Percentiles rank a stretch among this genome's conserved stretches.
phyloP scores from a whole-genome alignment of 1,140 invertebrate species.

The Bombus difficillimus region DNA sequence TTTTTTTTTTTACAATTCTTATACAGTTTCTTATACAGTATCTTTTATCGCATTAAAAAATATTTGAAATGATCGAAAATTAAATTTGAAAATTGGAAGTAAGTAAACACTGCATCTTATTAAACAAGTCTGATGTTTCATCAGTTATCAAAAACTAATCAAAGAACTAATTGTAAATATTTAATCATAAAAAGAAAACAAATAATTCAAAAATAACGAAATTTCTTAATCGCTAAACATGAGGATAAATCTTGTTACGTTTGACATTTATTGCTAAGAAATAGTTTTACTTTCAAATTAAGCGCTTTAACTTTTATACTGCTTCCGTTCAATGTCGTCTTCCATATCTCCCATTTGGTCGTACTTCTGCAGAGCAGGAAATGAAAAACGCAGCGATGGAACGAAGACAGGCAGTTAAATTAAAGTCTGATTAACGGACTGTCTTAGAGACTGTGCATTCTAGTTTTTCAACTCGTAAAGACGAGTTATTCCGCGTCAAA shows the following conservation, averaged over 20 bases:
- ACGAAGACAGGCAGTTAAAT: slow-evolving; percentile 20
- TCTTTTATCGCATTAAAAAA: too few relatives aligned
- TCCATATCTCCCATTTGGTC: background rate
- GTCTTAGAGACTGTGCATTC: background rate
- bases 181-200: background rate
- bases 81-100: too few relatives aligned
- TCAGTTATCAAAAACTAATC: too few relatives aligned
- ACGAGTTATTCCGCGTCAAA: slow-evolving; percentile 8
- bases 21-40: too few relatives aligned
- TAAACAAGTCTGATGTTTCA: too few relatives aligned
- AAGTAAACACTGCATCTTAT: too few relatives aligned
- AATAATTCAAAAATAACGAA: background rate
- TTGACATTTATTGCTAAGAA: background rate
- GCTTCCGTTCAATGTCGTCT: background rate
- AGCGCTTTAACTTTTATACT: background rate
- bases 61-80: too few relatives aligned
- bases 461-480: background rate
- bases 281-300: background rate
- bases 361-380: slow-evolving; percentile 1
- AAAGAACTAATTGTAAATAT: too few relatives aligned
- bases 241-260: background rate
- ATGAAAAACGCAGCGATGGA: slow-evolving; percentile 41
- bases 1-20: too few relatives aligned
- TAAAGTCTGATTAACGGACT: slow-evolving; percentile 43
- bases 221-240: background rate